Conservation (phyloP, 2,888 invertebrate genomes). For the Liodrosophila aerea region DNA sequence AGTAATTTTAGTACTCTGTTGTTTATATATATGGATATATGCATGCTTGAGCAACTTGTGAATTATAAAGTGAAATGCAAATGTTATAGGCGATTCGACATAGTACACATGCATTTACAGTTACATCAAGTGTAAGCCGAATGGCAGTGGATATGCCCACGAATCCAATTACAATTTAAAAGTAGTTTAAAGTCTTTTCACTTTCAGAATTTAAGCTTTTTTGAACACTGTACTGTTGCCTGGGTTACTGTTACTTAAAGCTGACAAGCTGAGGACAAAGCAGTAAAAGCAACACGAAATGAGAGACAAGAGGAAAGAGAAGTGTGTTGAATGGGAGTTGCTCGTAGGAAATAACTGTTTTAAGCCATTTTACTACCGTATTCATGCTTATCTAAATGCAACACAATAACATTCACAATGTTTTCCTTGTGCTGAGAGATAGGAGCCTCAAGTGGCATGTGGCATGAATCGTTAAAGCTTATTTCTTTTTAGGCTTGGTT, state of each 20-base stretch:
- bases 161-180: too few relatives aligned
- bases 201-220: too few relatives aligned
- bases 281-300: too few relatives aligned
- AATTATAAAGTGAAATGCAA: conserved; percentile 7
- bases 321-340: background rate
- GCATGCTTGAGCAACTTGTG: conserved; percentile 2
- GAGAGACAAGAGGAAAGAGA: background rate
- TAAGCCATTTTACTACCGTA: too few relatives aligned
- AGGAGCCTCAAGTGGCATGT: conserved; percentile 5
- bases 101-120: background rate
- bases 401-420: conserved; percentile 3
- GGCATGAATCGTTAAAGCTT: background rate
- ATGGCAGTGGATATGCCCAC: too few relatives aligned
- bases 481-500: conserved; percentile 5
- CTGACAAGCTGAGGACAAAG: too few relatives aligned
- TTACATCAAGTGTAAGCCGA: conserved; percentile 3
- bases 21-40: conserved; percentile 1
- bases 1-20: too few relatives aligned
- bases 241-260: too few relatives aligned
- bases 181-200: too few relatives aligned
- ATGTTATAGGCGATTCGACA: background rate
- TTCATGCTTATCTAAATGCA: background rate
- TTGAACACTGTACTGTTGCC: too few relatives aligned
- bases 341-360: background rate
- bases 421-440: background rate